These are phyloP conservation scores for Hylomyscus alleni DNA, from an alignment of 2,797 vertebrate species.

Conservation along the genomic window DNA sequence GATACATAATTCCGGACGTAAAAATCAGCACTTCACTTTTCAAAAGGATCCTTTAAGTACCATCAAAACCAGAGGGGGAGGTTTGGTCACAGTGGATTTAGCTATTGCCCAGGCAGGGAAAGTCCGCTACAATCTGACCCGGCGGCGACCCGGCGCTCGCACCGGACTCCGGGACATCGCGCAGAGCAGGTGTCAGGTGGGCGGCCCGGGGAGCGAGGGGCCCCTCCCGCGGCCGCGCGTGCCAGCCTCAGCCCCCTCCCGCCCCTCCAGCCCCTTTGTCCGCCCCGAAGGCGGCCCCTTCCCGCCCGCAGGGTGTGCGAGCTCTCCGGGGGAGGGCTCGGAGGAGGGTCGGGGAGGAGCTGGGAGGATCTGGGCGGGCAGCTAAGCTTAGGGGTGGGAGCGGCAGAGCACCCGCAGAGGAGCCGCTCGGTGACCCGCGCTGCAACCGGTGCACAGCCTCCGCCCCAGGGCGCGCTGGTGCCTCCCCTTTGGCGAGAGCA, in stretches of 20 bases:
- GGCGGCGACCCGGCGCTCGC: conserved; percentile 44
- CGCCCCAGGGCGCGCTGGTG: conserved; percentile 68
- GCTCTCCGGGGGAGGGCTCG: conserved; percentile 70
- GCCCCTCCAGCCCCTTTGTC: conserved; percentile 73
- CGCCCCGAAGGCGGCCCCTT: conserved; percentile 83
- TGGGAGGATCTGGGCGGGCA: conserved; percentile 74
- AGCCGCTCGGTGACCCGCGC: conserved; percentile 6
- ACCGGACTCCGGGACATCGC: not conserved
- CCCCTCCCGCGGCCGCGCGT: conserved; percentile 78
- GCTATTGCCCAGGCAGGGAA: not conserved
- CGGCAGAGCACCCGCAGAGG: not conserved
- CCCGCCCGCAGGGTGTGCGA: conserved; percentile 82
- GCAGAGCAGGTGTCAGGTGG: conserved; percentile 64
- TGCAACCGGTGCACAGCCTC: not conserved
- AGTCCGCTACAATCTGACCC: conserved; percentile 53
- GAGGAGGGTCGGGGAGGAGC: conserved; percentile 74
- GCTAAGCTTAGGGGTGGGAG: conserved; percentile 70
- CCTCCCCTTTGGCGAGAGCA: conserved; percentile 73
- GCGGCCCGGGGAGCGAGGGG: conserved; percentile 33
- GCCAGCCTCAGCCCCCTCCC: conserved; percentile 78
- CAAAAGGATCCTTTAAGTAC: conserved; percentile 6
- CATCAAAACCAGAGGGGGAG: not conserved
- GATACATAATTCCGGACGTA: not conserved
- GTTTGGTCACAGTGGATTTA: not conserved
- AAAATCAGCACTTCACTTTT: conserved; percentile 40